Percentiles rank a stretch among this genome's conserved stretches.
Conservation (phyloP, 2,797 vertebrate genomes). For the Gobionotothen gibberifrons region DNA sequence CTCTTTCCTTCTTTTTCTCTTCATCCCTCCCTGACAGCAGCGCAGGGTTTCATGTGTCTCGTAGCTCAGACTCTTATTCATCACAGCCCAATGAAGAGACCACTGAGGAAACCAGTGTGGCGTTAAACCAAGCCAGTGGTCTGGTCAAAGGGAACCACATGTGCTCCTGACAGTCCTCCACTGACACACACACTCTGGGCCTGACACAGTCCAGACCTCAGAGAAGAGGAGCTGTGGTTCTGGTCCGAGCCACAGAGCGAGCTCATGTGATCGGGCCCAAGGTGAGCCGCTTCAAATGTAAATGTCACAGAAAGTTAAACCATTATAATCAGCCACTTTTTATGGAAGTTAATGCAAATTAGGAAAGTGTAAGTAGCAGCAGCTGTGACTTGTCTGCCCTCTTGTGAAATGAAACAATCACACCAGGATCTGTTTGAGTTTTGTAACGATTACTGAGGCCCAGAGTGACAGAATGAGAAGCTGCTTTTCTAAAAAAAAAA, state of each 20-base stretch:
- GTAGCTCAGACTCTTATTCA: slow-evolving; percentile 56
- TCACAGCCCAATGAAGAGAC: slow-evolving; percentile 51
- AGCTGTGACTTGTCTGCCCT: slow-evolving; percentile 51
- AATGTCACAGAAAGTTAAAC: slow-evolving; percentile 44
- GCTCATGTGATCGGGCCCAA: slow-evolving; percentile 64
- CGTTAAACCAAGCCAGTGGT: slow-evolving; percentile 60
- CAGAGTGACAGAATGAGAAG: slow-evolving; percentile 14
- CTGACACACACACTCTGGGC: slow-evolving; percentile 9
- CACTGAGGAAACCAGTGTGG: slow-evolving; percentile 61
- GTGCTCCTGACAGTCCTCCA: slow-evolving; percentile 56
- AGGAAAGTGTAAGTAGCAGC: slow-evolving; percentile 41
- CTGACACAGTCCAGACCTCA: slow-evolving; percentile 65
- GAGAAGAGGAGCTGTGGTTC: slow-evolving; percentile 40
- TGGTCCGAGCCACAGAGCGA: slow-evolving; percentile 18
- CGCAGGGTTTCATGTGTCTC: slow-evolving; percentile 61
- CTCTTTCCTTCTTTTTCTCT: slow-evolving; percentile 30
- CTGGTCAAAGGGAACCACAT: slow-evolving; percentile 62
- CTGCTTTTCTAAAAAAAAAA: background rate
- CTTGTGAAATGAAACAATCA: slow-evolving; percentile 19
- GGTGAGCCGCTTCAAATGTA: slow-evolving; percentile 37
- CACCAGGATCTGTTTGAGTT: background rate
- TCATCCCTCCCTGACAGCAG: slow-evolving; percentile 40
- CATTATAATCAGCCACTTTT: slow-evolving; percentile 51
- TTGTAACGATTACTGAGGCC: slow-evolving; percentile 25
- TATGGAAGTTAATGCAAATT: slow-evolving; percentile 44